Percentiles rank a stretch among this genome's conserved stretches.
phyloP scores from a whole-genome alignment of 2,797 vertebrate genomes.

The Gymnoscopelus braueri region DNA sequence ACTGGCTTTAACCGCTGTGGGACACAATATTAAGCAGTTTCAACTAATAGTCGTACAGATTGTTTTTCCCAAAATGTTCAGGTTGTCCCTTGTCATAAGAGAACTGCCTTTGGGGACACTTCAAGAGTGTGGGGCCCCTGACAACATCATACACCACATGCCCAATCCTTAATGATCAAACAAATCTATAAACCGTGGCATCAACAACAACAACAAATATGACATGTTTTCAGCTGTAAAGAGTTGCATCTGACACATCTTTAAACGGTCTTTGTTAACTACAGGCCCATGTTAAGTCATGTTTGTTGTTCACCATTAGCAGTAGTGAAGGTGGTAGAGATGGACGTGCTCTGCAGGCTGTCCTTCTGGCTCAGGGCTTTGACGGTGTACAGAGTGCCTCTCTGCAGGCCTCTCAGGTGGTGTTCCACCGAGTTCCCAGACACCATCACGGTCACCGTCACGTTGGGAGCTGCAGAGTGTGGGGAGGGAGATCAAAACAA shows the following conservation, averaged over 20 bases:
- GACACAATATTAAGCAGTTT: slow-evolving; percentile 19
- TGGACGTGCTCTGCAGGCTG: slow-evolving; percentile 80
- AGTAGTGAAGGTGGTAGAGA: slow-evolving; percentile 86
- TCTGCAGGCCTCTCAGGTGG: slow-evolving; percentile 79
- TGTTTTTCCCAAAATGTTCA: background rate
- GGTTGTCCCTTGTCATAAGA: background rate
- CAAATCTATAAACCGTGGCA: no score
- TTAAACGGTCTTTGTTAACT: background rate
- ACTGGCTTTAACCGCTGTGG: slow-evolving; percentile 72
- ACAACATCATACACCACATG: no score
- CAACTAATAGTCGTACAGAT: no score
- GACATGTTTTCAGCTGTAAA: no score
- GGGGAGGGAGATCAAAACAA: slow-evolving; percentile 8
- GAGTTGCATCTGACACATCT: no score
- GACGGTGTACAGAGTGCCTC: slow-evolving; percentile 85
- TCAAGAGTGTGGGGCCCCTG: no score
- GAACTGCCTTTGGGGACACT: no score
- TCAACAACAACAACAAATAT: no score
- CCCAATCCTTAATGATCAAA: no score
- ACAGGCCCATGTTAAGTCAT: background rate
- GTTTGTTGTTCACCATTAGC: slow-evolving; percentile 64
- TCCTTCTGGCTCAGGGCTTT: slow-evolving; percentile 85
- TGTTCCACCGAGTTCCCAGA: slow-evolving; percentile 84
- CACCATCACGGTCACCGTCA: slow-evolving; percentile 85
- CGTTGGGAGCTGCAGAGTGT: slow-evolving; percentile 74